Evolutionary conservation across 1,140 invertebrate genomes (phyloP).

Genomic region (Drosophila ogumai): DNA sequence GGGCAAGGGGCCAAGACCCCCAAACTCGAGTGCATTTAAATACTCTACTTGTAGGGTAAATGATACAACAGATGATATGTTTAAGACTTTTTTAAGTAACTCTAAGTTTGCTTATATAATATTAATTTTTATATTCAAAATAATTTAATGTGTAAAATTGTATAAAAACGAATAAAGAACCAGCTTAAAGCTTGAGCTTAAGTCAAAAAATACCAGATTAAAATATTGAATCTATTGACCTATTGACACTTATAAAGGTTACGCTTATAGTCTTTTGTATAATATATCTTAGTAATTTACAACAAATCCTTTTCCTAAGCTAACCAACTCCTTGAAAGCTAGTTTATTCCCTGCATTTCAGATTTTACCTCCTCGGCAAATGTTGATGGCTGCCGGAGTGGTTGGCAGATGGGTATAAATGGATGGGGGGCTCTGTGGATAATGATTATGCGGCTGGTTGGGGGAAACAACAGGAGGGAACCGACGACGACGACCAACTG

Average conservation of each 20-base stretch:
- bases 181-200: not conserved
- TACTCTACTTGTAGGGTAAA: not conserved
- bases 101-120: too few relatives aligned
- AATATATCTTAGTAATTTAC: not conserved
- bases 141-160: not conserved
- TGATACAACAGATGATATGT: not conserved
- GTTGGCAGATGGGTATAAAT: slow-evolving; percentile 25
- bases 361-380: slow-evolving; percentile 22
- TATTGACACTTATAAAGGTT: not conserved
- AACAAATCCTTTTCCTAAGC: not conserved
- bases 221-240: not conserved
- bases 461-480: not conserved
- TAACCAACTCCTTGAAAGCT: not conserved
- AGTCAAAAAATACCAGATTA: accelerated
- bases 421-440: slow-evolving; percentile 17
- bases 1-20: slow-evolving; percentile 31
- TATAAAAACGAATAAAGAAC: not conserved
- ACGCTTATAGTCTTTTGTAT: too few relatives aligned
- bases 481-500: slow-evolving; percentile 2
- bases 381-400: slow-evolving; percentile 34
- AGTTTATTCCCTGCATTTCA: slow-evolving; percentile 1
- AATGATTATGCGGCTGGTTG: slow-evolving; percentile 49
- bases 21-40: slow-evolving; percentile 14
- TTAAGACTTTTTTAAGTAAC: not conserved
- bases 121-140: not conserved